Base-by-base conservation (phyloP, 2,797 vertebrate species). In the Acanthiza pusilla region DNA sequence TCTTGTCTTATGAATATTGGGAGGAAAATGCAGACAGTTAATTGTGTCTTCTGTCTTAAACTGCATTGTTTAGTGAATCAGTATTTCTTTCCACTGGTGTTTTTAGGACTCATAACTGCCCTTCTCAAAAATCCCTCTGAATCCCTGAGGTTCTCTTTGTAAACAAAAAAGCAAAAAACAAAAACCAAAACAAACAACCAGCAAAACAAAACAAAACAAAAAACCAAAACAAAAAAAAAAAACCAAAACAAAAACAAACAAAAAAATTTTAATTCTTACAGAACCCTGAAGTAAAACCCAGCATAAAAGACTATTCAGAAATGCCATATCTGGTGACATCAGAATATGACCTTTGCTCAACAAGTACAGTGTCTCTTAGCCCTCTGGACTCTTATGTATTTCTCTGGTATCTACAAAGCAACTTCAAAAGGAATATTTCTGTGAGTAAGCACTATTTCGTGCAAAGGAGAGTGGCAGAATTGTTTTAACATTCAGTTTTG, bases 231-330 rank as follows among this genome's bases (percentile, higher is more conserved):
- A 45, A 45, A 45, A 36, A 36, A 36, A 36, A 36, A 36, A 36
- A 36, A 45, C 9, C 43, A 23, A 48, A 25, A 48, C 13, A 48
- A 20, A 30, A 45, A 45, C 10, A 21, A 45, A 11, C 45, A 48
- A 48, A 48, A 48, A 13, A 43, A 30, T 13, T 13, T 4, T 18
- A 86, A 18, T 40, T 51, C 26, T 78, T 90, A 60, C 48, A 82
- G 67, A 94, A 55, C 47, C 51, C 58, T 88, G 76, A 93, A 92
- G 72, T 76, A 82, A 94, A 92, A 83, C 23, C 9, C 43, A 6
- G 4, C 75, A 93, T 84, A 89, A 93, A 93, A 78, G 82, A 71
- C 89, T 91, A 79, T 93, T 95, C 91, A 95, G 70, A 94, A 94
- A 82, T 79, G 68, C 48, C 3, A 3, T 71, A 88, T 93, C 57